Conservation (phyloP, 2,113 vertebrate species). For the Picathartes gymnocephalus region DNA sequence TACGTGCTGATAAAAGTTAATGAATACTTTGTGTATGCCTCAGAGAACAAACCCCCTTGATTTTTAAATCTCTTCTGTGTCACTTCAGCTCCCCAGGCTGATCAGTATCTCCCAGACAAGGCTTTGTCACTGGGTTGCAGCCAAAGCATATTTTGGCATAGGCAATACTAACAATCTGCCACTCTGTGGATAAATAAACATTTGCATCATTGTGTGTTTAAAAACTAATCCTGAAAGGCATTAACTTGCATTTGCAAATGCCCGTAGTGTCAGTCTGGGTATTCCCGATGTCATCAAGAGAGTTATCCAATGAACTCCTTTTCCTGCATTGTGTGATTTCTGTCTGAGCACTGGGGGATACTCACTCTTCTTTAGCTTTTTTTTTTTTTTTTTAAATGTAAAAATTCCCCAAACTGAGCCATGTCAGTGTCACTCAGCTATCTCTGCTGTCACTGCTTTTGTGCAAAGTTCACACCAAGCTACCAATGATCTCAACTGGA, state of each 20-base stretch:
- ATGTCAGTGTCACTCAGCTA: neutral
- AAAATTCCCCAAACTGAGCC: neutral
- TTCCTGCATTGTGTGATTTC: neutral
- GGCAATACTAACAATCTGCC: constrained; percentile 20
- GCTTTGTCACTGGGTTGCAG: neutral
- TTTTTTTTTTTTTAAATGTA: neutral
- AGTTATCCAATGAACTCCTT: neutral
- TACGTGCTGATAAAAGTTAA: neutral
- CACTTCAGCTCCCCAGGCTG: constrained; percentile 39
- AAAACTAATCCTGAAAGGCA: constrained; percentile 51
- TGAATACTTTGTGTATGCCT: neutral
- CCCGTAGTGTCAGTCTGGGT: neutral
- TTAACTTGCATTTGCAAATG: constrained; percentile 35
- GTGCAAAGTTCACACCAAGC: neutral
- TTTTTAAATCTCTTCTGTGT: constrained; percentile 42
- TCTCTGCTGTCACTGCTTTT: neutral
- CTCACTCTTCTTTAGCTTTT: neutral
- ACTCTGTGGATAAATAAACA: constrained; percentile 19
- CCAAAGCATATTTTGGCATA: constrained; percentile 36
- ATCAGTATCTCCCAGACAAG: constrained; percentile 48
- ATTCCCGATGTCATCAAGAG: neutral
- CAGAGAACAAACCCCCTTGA: neutral
- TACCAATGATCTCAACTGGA: neutral
- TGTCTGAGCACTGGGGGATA: neutral
- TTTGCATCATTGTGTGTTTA: constrained; percentile 40